Evolutionary conservation across 2,888 invertebrate species (phyloP).

Genomic region (Lochmaea capreae): DNA sequence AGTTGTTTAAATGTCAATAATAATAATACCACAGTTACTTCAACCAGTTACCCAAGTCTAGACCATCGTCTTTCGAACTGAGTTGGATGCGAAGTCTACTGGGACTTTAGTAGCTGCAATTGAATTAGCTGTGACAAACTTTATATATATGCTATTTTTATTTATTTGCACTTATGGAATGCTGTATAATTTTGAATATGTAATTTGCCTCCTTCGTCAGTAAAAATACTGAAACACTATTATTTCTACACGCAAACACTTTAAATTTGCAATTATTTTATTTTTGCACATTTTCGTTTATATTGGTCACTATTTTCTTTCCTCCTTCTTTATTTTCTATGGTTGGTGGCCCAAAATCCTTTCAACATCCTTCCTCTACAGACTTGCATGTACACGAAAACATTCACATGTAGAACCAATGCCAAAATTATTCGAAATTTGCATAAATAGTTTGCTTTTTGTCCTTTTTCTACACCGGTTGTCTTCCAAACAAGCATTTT

Average conservation of each 20-base stretch:
- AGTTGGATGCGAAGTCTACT: too few relatives aligned
- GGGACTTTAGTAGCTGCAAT: too few relatives aligned
- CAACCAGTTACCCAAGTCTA: too few relatives aligned
- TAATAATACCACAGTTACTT: too few relatives aligned
- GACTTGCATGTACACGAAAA: conserved; percentile 31
- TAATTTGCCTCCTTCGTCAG: neutral
- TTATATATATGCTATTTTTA: too few relatives aligned
- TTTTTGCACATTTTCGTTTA: conserved; percentile 12
- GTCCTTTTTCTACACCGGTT: too few relatives aligned
- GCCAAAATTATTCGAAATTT: too few relatives aligned
- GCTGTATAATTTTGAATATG: neutral
- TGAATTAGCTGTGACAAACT: neutral
- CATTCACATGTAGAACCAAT: neutral
- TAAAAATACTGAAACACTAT: neutral
- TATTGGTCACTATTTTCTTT: conserved; percentile 17
- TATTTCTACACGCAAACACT: conserved; percentile 1
- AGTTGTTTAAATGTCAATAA: too few relatives aligned
- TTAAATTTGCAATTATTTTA: neutral
- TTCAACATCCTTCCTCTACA: conserved; percentile 3
- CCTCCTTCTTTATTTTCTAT: conserved; percentile 33
- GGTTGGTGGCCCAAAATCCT: conserved; percentile 45
- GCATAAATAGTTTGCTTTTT: too few relatives aligned
- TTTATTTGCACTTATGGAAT: neutral
- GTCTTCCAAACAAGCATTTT: too few relatives aligned
- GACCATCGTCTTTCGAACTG: too few relatives aligned